Conservation (phyloP, 2,113 vertebrate species). For the Orycteropus afer region DNA sequence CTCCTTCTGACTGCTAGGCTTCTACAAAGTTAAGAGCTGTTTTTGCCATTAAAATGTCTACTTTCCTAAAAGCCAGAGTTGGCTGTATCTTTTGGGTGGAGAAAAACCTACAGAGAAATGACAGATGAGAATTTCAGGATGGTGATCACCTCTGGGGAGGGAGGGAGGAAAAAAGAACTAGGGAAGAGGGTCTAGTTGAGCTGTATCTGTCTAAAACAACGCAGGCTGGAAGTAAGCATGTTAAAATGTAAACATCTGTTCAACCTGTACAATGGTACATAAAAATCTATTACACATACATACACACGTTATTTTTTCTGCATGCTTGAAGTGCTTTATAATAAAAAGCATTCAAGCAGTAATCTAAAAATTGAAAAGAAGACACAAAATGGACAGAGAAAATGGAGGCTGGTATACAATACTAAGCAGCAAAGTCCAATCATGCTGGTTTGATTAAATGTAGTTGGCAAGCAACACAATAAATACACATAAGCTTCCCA, state of each 20-base stretch:
- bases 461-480: conserved; percentile 26
- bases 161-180: not conserved
- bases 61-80: not conserved
- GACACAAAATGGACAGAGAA: not conserved
- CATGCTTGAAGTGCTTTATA: not conserved
- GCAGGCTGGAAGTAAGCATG: not conserved
- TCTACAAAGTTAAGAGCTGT: not conserved
- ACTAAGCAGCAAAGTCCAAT: conserved; percentile 12
- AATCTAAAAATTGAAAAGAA: not conserved
- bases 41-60: not conserved
- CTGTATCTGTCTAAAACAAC: not conserved
- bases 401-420: not conserved
- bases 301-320: not conserved
- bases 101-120: not conserved
- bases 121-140: not conserved
- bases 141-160: not conserved
- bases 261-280: not conserved
- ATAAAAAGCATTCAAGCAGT: not conserved
- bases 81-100: not conserved
- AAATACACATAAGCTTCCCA: not conserved
- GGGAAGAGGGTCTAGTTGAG: not conserved
- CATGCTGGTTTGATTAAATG: not conserved
- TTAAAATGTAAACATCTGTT: not conserved
- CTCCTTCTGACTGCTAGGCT: not conserved
- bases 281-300: not conserved